phyloP scores from a whole-genome alignment of 2,113 vertebrate species.

The Dasyprocta punctata region DNA sequence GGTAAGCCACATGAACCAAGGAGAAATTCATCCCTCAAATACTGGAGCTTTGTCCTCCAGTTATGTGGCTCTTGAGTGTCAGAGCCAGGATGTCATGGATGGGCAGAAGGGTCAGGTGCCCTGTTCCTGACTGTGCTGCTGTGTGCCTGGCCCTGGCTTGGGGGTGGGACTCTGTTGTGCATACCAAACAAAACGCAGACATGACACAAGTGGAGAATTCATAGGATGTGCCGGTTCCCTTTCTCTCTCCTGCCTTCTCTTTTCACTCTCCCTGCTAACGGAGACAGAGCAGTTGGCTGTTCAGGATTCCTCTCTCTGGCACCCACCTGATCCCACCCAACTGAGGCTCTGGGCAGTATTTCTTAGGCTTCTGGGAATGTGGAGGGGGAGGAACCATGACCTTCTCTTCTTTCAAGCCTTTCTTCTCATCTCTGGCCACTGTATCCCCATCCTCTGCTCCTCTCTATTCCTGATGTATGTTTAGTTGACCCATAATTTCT shows the following conservation, averaged over 20 bases:
- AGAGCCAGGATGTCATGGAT: neutral
- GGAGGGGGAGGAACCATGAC: neutral
- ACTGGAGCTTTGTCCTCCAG: slow-evolving; percentile 40
- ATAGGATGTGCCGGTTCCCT: neutral
- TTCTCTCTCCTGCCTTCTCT: neutral
- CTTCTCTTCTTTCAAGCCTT: neutral
- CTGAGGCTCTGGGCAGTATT: neutral
- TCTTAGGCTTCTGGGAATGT: neutral
- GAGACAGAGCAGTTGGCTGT: neutral
- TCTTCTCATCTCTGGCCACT: neutral
- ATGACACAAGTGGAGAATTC: neutral
- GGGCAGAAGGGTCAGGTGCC: neutral
- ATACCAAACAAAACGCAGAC: neutral
- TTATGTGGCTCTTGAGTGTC: neutral
- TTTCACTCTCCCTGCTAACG: neutral
- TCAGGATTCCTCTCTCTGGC: neutral
- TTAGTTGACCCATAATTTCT: neutral
- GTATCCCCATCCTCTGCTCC: neutral
- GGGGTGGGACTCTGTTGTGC: neutral
- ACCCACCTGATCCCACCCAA: neutral
- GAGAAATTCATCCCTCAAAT: slow-evolving; percentile 20
- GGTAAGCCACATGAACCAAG: neutral
- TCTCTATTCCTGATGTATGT: neutral
- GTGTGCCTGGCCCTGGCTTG: neutral
- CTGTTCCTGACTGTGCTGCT: neutral